Conservation (phyloP, 2,797 vertebrate species). For the Epinephelus malabaricus region DNA sequence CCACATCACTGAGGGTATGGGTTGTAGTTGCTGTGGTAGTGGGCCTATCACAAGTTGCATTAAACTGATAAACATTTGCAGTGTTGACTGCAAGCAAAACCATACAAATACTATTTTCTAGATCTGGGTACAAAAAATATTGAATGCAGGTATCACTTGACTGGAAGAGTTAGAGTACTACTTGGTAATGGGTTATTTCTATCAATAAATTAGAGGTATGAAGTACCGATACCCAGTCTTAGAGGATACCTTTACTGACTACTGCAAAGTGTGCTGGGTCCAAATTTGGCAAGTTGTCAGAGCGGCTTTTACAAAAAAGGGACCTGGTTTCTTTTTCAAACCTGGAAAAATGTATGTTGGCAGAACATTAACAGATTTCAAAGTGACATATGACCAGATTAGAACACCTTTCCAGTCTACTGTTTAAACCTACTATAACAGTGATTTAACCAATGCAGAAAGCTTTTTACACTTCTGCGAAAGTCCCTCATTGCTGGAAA, state of each 20-base stretch:
- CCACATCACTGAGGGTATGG: too few relatives aligned
- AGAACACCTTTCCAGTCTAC: neutral
- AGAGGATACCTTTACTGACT: neutral
- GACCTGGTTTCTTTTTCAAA: constrained; percentile 9
- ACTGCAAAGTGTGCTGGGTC: neutral
- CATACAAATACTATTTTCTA: too few relatives aligned
- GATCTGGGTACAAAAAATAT: too few relatives aligned
- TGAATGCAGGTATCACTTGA: too few relatives aligned
- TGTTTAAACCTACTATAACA: neutral
- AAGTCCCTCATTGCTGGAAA: neutral
- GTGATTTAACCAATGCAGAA: neutral
- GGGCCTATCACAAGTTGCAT: too few relatives aligned
- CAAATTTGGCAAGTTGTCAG: neutral
- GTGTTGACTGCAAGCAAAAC: too few relatives aligned
- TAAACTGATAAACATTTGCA: too few relatives aligned
- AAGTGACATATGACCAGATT: constrained; percentile 6
- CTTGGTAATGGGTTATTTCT: too few relatives aligned
- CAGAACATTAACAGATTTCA: neutral
- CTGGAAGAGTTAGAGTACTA: too few relatives aligned
- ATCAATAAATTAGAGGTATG: too few relatives aligned
- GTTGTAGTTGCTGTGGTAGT: too few relatives aligned
- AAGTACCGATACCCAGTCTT: too few relatives aligned
- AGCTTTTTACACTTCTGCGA: neutral
- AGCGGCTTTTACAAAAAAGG: neutral
- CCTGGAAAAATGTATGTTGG: constrained; percentile 6